Conservation (phyloP, 2,113 vertebrate genomes). For the Sprattus sprattus region DNA sequence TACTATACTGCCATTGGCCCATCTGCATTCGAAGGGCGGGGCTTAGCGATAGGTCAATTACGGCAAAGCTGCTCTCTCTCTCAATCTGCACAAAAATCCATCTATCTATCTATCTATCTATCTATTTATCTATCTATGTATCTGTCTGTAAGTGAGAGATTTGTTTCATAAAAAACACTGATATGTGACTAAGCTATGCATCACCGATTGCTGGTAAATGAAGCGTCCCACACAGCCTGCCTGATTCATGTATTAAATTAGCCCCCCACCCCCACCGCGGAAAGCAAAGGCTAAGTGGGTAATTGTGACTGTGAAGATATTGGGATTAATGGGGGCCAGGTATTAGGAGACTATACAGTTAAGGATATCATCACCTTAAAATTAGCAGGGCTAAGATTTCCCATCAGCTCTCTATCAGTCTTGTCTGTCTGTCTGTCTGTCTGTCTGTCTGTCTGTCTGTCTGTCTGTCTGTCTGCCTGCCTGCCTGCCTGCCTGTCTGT, state of each 20-base stretch:
- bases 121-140: neutral
- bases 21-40: too few species aligned
- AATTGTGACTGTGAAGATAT: neutral
- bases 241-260: neutral
- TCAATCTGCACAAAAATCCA: too few species aligned
- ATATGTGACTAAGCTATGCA: neutral
- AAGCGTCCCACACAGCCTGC: too few species aligned
- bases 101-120: too few species aligned
- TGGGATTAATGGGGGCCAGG: neutral
- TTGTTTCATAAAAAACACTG: neutral
- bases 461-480: neutral
- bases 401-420: neutral
- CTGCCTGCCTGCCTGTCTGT: neutral
- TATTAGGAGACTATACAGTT: neutral
- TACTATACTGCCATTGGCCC: too few species aligned
- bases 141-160: neutral
- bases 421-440: neutral
- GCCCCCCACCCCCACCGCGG: neutral
- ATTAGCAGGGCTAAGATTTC: neutral
- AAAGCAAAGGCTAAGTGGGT: neutral
- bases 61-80: neutral
- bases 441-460: neutral
- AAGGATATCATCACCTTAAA: neutral
- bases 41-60: too few species aligned
- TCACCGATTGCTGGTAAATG: neutral